Base-by-base conservation (phyloP, 2,888 invertebrate species). In the Pomacea canaliculata region DNA sequence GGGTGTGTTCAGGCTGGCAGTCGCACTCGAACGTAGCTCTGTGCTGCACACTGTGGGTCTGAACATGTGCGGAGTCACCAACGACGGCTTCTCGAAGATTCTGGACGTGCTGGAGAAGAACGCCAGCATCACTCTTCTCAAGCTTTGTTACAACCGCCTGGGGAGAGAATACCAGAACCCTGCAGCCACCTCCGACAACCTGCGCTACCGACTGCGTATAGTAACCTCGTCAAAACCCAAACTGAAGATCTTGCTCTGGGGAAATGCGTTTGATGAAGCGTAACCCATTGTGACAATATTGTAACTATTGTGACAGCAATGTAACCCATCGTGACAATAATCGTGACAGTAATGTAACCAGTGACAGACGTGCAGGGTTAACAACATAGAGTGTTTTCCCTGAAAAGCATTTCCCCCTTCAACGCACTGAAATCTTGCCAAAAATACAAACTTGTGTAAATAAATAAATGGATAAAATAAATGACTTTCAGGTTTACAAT, bases 61-160 rank as follows among this genome's bases (percentile, higher is more conserved):
- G n/a, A 90, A 90, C 78, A 90, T 90, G 90, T 89, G 90, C 77
- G 87, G 86, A 10, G 82, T 90, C 49, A 88, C 88, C 67, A 90
- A 90, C 79, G 85, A 85, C 71, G 90, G 90, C 16, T 89, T 89
- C 76, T 81, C 86, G 1, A 84, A 84, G 65, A 77, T 90, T 37
- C 78, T 90, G 65, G 89, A 89, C 51, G 85, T 88, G 63, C 78
- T 90, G 48, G 86, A 86, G 75, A 83, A 83, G 72, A 89, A 89
- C 78, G 81, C 86, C 7, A 85, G 88, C 9, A 75, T 90, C 73
- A 83, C 83, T 18, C 80, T 87, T 49, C 80, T 90, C 69, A 90
- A 89, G 78, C 82, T 90, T 23, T 90, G 90, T 80, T 90, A 89
- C 77, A 89, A 90, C 78, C 80, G 87, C 63, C 84, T 90, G 0